These are phyloP conservation scores for Chymomyza procnemis DNA, from an alignment of 2,888 invertebrate genomes.

Conservation along the genomic window DNA sequence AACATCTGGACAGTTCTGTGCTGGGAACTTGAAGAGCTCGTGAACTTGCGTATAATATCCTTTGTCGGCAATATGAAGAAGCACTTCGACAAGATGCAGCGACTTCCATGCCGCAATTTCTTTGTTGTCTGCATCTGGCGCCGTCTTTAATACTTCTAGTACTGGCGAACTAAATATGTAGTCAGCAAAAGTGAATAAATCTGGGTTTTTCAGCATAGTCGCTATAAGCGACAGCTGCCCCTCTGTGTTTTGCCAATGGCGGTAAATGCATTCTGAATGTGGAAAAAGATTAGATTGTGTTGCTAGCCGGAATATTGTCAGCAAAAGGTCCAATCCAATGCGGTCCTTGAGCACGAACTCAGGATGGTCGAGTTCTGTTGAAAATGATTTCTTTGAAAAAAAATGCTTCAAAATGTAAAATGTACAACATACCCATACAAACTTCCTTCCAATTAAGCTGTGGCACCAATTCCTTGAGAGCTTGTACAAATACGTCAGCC, in stretches of 20 bases:
- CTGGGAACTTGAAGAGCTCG: constrained; percentile 94
- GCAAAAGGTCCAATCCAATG: constrained; percentile 88
- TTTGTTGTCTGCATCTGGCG: constrained; percentile 96
- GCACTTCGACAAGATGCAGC: constrained; percentile 91
- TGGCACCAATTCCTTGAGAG: constrained; percentile 92
- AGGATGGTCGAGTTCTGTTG: constrained; percentile 86
- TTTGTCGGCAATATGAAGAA: constrained; percentile 91
- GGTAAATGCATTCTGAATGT: constrained; percentile 89
- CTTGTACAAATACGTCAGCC: constrained; percentile 94
- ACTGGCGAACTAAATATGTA: constrained; percentile 92
- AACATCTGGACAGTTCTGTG: constrained; percentile 96
- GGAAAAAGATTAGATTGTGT: constrained; percentile 91
- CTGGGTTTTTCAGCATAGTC: constrained; percentile 92
- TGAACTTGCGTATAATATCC: constrained; percentile 88
- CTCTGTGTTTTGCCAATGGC: constrained; percentile 95
- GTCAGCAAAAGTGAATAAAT: constrained; percentile 96
- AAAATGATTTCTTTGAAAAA: neutral
- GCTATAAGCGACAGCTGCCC: constrained; percentile 94
- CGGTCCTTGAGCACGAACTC: constrained; percentile 94
- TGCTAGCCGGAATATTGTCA: constrained; percentile 89
- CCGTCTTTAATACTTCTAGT: constrained; percentile 93
- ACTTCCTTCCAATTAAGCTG: constrained; percentile 96
- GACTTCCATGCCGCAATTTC: constrained; percentile 96
- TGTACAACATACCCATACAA: constrained; percentile 82
- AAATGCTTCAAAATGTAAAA: neutral